phyloP scores from a whole-genome alignment of 2,888 invertebrate genomes.

The Lamproptera curius region DNA sequence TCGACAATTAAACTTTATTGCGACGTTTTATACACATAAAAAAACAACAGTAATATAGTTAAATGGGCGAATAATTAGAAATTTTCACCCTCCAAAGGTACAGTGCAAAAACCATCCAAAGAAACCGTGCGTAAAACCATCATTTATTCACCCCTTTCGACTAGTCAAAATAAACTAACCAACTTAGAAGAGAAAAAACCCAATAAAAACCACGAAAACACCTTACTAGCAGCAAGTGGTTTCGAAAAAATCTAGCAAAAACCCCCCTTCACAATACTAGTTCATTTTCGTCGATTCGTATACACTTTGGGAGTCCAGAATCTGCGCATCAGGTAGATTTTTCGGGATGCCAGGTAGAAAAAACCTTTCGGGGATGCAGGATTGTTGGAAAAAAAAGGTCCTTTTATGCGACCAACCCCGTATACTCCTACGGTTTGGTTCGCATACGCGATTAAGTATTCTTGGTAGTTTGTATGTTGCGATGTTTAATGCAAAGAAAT shows the following conservation, averaged over 20 bases:
- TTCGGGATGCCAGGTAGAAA: conserved; percentile 74
- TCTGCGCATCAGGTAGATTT: conserved; percentile 71
- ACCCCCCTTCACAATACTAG: conserved; percentile 49
- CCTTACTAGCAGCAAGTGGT: conserved; percentile 60
- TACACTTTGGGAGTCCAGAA: conserved; percentile 53
- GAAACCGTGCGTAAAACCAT: conserved; percentile 1
- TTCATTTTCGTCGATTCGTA: conserved; percentile 29
- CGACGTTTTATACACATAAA: neutral
- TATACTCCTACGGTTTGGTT: conserved; percentile 61
- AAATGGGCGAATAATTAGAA: no score
- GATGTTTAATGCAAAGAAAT: no score
- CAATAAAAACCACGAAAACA: conserved; percentile 55
- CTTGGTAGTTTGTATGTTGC: conserved; percentile 40
- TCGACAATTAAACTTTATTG: neutral
- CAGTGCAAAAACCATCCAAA: no score
- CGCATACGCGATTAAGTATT: conserved; percentile 26
- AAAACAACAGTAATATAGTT: no score
- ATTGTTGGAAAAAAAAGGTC: conserved; percentile 54
- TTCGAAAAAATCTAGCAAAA: conserved; percentile 67
- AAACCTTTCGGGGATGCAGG: conserved; percentile 60
- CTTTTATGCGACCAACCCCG: conserved; percentile 70
- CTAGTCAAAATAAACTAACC: conserved; percentile 27
- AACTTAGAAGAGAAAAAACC: conserved; percentile 36
- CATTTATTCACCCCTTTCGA: conserved; percentile 27
- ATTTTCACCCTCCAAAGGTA: no score